These are phyloP conservation scores for Noturus placidus DNA, from an alignment of 2,113 vertebrate genomes.

Conservation along the genomic window DNA sequence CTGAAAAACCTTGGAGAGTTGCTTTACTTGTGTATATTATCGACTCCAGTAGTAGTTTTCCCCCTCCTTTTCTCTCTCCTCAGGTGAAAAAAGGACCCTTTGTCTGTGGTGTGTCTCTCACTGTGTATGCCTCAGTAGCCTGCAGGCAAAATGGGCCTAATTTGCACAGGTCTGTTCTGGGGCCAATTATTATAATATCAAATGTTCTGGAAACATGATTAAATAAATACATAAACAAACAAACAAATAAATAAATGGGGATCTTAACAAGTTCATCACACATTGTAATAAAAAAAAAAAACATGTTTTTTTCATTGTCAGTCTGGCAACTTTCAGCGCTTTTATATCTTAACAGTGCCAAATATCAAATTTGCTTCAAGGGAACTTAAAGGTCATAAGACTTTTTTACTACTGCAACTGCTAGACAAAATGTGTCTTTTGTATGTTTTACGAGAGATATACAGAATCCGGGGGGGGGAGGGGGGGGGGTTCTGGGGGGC, in stretches of 20 bases:
- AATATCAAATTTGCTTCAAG: conserved; percentile 21
- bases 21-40: conserved; percentile 74
- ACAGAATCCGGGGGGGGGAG: no score
- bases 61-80: conserved; percentile 62
- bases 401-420: background rate
- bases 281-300: conserved; percentile 71
- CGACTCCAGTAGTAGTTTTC: conserved; percentile 63
- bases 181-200: conserved; percentile 78
- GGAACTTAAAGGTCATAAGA: background rate
- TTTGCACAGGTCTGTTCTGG: conserved; percentile 74
- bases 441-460: background rate
- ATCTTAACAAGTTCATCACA: conserved; percentile 55
- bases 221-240: conserved; percentile 54
- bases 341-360: conserved; percentile 28
- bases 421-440: background rate
- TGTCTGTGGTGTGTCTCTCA: conserved; percentile 70
- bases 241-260: conserved; percentile 62
- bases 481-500: no score
- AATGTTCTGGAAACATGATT: conserved; percentile 72
- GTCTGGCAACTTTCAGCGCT: conserved; percentile 54
- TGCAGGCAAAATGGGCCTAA: conserved; percentile 72
- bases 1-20: conserved; percentile 70
- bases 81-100: conserved; percentile 68
- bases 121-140: conserved; percentile 67
- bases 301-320: conserved; percentile 60